A percentile compares a stretch with the other conserved stretches of the same genome.
Conservation (phyloP, 2,113 vertebrate species). For the Spea bombifrons region DNA sequence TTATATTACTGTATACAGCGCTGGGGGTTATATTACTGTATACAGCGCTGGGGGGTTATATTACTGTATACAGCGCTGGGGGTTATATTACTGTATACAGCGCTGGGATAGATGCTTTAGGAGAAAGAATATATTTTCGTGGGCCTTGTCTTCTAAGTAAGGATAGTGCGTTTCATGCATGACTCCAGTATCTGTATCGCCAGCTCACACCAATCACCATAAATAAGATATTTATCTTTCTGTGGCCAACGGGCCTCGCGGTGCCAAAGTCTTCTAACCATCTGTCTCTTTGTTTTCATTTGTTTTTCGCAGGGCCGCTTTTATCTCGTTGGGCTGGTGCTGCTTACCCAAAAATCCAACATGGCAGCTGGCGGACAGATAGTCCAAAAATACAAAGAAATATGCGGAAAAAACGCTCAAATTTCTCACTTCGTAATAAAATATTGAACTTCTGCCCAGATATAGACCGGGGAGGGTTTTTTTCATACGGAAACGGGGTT, state of each 20-base stretch:
- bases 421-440: not conserved
- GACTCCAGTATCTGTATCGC: not conserved
- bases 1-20: too few relatives aligned
- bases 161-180: too few relatives aligned
- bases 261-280: not conserved
- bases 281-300: not conserved
- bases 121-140: too few relatives aligned
- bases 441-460: conserved; percentile 21
- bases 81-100: too few relatives aligned
- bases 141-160: too few relatives aligned
- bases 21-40: too few relatives aligned
- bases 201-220: too few relatives aligned
- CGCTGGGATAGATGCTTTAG: too few relatives aligned
- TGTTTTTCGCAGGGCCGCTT: not conserved
- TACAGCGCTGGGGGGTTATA: too few relatives aligned
- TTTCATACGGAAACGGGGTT: not conserved
- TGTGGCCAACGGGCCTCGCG: not conserved
- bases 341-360: not conserved
- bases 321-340: not conserved
- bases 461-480: not conserved
- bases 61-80: too few relatives aligned
- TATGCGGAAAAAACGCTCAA: not conserved
- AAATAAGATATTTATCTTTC: not conserved
- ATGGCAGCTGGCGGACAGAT: not conserved
- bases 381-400: not conserved